Evolutionary conservation across 2,113 vertebrate species (phyloP), one percentile per base, ranked within the genome.

Genomic region (Piliocolobus tephrosceles): DNA sequence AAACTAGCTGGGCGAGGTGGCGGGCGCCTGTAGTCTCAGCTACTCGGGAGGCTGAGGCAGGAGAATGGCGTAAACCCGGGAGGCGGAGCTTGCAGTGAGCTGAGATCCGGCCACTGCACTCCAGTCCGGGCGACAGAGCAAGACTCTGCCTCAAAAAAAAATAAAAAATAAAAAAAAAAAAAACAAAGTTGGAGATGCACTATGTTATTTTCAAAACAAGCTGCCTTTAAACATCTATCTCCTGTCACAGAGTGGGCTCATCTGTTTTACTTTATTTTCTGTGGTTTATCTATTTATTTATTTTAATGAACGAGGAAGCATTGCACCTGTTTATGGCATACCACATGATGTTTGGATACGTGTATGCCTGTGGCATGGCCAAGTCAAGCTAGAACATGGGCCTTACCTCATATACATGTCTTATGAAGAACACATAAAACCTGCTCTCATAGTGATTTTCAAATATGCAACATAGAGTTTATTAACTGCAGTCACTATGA

Each of bases 101-200:
- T n/a, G n/a, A n/a, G n/a, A n/a, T n/a, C n/a, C n/a, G n/a, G n/a
- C n/a, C n/a, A n/a, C n/a, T n/a, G n/a, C n/a, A n/a, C n/a, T n/a
- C n/a, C n/a, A n/a, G n/a, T n/a, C n/a, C n/a, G n/a, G n/a, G n/a
- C n/a, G n/a, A n/a, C n/a, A n/a, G n/a, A n/a, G n/a, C n/a, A n/a
- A n/a, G n/a, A n/a, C n/a, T n/a, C n/a, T n/a, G n/a, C n/a, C n/a
- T n/a, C n/a, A n/a, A n/a, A n/a, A n/a, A n/a, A n/a, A n/a, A n/a
- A n/a, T n/a, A n/a, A n/a, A n/a, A n/a, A n/a, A n/a, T n/a, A n/a
- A n/a, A n/a, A n/a, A n/a, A n/a, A n/a, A n/a, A n/a, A n/a, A 12
- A 16, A 17, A 10, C 30, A 4, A 25, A 32, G 32, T 0, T 32
- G n/a, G 40, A 23, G 10, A 16, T 1, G 25, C 0, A 0, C 23